phyloP scores from a whole-genome alignment of 1,140 invertebrate genomes.

The Drosophila kohkoa region DNA sequence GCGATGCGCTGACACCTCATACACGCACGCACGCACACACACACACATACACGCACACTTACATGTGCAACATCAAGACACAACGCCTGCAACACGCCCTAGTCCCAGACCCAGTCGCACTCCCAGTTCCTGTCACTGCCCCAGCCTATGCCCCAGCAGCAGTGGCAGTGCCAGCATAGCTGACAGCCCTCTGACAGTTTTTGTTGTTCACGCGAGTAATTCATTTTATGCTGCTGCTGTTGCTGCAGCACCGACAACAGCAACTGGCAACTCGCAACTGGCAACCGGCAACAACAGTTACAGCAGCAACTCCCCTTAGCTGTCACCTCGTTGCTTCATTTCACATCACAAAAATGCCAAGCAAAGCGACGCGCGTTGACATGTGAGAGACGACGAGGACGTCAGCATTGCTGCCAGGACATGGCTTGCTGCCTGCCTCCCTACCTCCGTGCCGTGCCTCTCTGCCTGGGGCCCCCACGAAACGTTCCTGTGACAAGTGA shows the following conservation, averaged over 20 bases:
- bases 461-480: slow-evolving; percentile 51
- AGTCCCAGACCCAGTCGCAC: slow-evolving; percentile 6
- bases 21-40: slow-evolving; percentile 26
- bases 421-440: slow-evolving; percentile 45
- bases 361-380: slow-evolving; percentile 84
- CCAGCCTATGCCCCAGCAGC: background rate
- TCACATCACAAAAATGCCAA: slow-evolving; percentile 84
- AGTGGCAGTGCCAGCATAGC: slow-evolving; percentile 52
- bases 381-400: slow-evolving; percentile 79
- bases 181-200: slow-evolving; percentile 84
- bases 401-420: slow-evolving; percentile 32
- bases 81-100: slow-evolving; percentile 53
- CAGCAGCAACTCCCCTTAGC: slow-evolving; percentile 61
- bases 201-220: slow-evolving; percentile 85
- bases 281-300: slow-evolving; percentile 41
- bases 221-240: slow-evolving; percentile 75
- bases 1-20: slow-evolving; percentile 75
- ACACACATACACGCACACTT: slow-evolving; percentile 22
- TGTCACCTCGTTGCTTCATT: slow-evolving; percentile 84
- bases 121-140: background rate
- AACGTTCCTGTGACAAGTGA: slow-evolving; percentile 83
- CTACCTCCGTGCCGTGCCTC: background rate
- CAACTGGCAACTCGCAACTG: slow-evolving; percentile 16
- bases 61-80: slow-evolving; percentile 42
- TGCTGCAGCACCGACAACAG: slow-evolving; percentile 46